A percentile compares a stretch with the other conserved stretches of the same genome.
Conservation (phyloP, 1,140 invertebrate genomes). For the Rhizoglyphus robini region DNA sequence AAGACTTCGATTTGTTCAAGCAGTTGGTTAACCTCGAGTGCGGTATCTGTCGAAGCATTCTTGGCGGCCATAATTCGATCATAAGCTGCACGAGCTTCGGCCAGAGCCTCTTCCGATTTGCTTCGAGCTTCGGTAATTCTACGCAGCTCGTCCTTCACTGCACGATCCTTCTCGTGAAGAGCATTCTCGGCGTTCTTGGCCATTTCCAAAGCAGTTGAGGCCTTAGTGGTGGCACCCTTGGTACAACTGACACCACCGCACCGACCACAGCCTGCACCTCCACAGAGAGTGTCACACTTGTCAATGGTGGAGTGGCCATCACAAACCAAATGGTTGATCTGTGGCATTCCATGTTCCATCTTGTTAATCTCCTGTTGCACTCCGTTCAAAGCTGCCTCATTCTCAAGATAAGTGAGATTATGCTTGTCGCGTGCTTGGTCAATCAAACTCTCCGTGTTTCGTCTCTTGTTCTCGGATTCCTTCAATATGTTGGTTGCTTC, state of each 20-base stretch:
- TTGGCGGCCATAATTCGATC: slow-evolving; percentile 41
- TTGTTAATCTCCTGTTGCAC: slow-evolving; percentile 49
- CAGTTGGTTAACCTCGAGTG: slow-evolving; percentile 41
- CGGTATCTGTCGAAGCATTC: slow-evolving; percentile 43
- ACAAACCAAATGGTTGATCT: slow-evolving; percentile 71
- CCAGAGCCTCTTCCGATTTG: slow-evolving; percentile 42
- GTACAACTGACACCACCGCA: slow-evolving; percentile 83
- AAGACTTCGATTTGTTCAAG: slow-evolving; percentile 59
- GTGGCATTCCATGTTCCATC: slow-evolving; percentile 58
- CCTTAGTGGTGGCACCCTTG: slow-evolving; percentile 68
- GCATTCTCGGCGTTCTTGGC: slow-evolving; percentile 64
- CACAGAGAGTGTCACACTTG: slow-evolving; percentile 75
- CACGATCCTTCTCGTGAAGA: slow-evolving; percentile 62
- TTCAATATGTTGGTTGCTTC: slow-evolving; percentile 39
- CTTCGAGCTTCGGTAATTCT: slow-evolving; percentile 45
- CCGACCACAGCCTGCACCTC: slow-evolving; percentile 73
- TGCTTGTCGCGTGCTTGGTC: slow-evolving; percentile 52
- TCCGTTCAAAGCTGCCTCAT: slow-evolving; percentile 45
- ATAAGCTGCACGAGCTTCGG: slow-evolving; percentile 45
- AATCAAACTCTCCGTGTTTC: slow-evolving; percentile 63
- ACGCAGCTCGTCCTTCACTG: slow-evolving; percentile 44
- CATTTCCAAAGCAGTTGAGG: slow-evolving; percentile 64
- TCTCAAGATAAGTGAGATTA: slow-evolving; percentile 49
- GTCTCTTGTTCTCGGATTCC: slow-evolving; percentile 64
- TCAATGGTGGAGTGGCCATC: slow-evolving; percentile 54